Evolutionary conservation across 2,888 invertebrate species (phyloP).

Genomic region (Neria commutata): DNA sequence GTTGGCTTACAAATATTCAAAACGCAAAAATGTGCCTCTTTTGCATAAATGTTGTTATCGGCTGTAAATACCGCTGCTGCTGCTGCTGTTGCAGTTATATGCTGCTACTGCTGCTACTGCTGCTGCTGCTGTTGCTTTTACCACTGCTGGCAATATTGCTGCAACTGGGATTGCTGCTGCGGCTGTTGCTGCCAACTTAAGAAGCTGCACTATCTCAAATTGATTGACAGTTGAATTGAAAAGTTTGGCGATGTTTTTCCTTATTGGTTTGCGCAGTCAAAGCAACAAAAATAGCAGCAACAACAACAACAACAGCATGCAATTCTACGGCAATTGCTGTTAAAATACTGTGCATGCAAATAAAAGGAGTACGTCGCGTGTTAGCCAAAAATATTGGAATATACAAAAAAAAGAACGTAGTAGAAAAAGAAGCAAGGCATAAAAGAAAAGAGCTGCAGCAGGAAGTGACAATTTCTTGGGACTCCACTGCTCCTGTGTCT

Average conservation of each 20-base stretch:
- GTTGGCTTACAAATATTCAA: too few relatives aligned
- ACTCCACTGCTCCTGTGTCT: too few relatives aligned
- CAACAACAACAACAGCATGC: too few relatives aligned
- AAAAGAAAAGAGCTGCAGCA: too few relatives aligned
- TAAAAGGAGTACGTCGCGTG: neutral
- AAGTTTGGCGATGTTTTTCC: conserved; percentile 59
- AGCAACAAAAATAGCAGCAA: too few relatives aligned
- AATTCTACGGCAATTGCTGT: neutral
- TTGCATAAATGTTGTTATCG: neutral
- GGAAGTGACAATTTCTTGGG: too few relatives aligned
- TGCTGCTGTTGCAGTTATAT: neutral
- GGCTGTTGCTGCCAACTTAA: conserved; percentile 9
- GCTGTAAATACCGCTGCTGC: neutral
- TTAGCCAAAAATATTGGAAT: neutral
- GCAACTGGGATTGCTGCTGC: neutral
- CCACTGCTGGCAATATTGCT: neutral
- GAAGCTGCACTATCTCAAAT: conserved; percentile 51
- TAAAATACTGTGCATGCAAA: neutral
- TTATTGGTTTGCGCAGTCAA: conserved; percentile 54
- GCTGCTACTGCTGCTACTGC: neutral
- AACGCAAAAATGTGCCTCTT: too few relatives aligned
- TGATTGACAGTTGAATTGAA: conserved; percentile 61
- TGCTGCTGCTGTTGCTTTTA: neutral
- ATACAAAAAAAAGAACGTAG: neutral
- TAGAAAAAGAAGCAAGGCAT: neutral